phyloP scores from a whole-genome alignment of 30 jellyfish, hydroid and myxozoan species.

The Haliclystus octoradiatus region DNA sequence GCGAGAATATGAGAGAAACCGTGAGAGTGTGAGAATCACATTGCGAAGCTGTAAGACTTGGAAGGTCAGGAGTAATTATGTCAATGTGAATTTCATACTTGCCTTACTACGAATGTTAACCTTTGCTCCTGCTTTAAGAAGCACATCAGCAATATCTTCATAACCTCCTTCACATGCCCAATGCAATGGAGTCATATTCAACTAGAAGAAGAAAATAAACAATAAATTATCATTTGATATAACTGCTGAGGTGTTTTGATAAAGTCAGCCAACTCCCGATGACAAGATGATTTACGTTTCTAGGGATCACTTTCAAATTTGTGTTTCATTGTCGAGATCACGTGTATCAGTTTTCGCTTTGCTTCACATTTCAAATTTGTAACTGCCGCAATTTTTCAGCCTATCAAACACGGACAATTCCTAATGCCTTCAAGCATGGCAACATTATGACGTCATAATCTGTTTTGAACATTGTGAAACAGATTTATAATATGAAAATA shows the following conservation, averaged over 20 bases:
- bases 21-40: background rate
- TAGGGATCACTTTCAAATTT: background rate
- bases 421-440: no score
- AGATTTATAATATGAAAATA: no score
- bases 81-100: no score
- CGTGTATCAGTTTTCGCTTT: background rate
- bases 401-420: no score
- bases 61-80: background rate
- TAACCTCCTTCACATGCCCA: constrained; percentile 88
- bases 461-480: no score
- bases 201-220: constrained; percentile 12
- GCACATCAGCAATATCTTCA: constrained; percentile 33
- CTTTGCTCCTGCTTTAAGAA: constrained; percentile 61
- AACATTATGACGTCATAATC: no score
- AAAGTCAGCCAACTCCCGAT: background rate
- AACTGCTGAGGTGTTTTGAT: background rate
- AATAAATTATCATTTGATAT: no score
- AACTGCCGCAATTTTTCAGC: no score
- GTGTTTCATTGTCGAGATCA: background rate
- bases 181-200: constrained; percentile 92
- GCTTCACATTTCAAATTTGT: background rate
- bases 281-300: background rate
- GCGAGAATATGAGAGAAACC: no score
- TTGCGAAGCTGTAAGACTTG: background rate
- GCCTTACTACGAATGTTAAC: constrained; percentile 55